A percentile compares a stretch with the other conserved stretches of the same genome.
phyloP scores from a whole-genome alignment of 2,888 invertebrate genomes.

The Lasioglossum malachurum region DNA sequence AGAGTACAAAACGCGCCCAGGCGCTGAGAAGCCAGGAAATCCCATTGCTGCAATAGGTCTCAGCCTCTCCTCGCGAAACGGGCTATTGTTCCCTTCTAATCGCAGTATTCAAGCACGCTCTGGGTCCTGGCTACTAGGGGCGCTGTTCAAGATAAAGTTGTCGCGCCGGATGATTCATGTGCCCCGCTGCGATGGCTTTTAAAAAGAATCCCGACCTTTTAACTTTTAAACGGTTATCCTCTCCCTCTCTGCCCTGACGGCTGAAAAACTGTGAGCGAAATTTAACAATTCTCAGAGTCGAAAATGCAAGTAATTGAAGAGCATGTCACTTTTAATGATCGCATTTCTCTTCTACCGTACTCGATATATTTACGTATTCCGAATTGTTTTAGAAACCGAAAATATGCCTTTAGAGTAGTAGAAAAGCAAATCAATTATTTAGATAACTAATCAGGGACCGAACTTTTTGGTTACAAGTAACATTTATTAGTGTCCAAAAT shows the following conservation, averaged over 20 bases:
- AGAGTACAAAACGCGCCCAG: constrained; percentile 27
- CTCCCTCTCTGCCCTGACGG: not conserved
- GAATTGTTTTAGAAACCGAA: too few relatives aligned
- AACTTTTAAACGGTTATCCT: not conserved
- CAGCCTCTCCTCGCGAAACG: constrained; percentile 50
- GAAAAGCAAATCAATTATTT: too few relatives aligned
- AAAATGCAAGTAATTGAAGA: not conserved
- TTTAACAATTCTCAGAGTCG: not conserved
- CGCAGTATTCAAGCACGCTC: constrained; percentile 73
- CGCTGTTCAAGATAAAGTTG: constrained; percentile 27
- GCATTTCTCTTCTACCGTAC: too few relatives aligned
- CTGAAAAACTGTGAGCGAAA: not conserved
- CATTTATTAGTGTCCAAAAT: too few relatives aligned
- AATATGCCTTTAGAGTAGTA: too few relatives aligned
- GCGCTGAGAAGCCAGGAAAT: constrained; percentile 38
- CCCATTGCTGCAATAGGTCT: constrained; percentile 56
- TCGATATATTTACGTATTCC: too few relatives aligned
- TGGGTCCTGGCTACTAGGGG: constrained; percentile 16
- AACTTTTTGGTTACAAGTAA: too few relatives aligned
- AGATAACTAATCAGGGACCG: too few relatives aligned
- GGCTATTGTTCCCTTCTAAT: constrained; percentile 78
- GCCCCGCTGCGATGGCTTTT: not conserved
- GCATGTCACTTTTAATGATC: too few relatives aligned
- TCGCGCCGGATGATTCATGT: constrained; percentile 22
- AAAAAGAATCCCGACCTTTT: not conserved